Evolutionary conservation across 2,888 invertebrate species (phyloP), one percentile per base, ranked within the genome.

Genomic region (Caenorhabditis plicata): DNA sequence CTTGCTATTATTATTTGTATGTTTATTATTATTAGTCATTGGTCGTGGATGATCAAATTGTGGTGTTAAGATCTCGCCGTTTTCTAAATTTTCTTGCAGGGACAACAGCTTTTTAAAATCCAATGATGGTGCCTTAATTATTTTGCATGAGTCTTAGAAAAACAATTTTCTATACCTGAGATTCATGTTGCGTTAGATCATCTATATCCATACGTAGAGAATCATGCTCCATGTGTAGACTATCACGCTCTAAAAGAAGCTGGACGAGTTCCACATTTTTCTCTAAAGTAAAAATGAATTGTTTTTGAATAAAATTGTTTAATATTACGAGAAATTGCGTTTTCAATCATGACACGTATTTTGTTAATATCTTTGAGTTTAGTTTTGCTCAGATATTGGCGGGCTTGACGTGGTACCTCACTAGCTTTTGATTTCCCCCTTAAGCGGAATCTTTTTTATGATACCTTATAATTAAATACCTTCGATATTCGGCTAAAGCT

Each of bases 191-290:
- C 36, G 92, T 92, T 73, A 93, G 87, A 84, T 95, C 94, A 84
- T 95, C 94, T 77, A 95, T 92, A 81, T 95, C 94, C 31, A 94
- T 92, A 69, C 94, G 86, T 89, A 93, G 92, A 33, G 94, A 92
- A 83, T 96, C 95, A 83, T 95, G 93, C 68, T 91, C 90, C 92
- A 95, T 94, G 84, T 94, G 93, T 42, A 94, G 85, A 83, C 94
- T 93, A 84, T 96, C 95, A 68, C 94, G 86, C 78, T 90, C 90
- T 86, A 94, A 88, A 75, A 95, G 84, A 82, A 90, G 87, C 82
- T 89, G 88, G 51, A 95, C 93, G 72, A 95, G 85, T 52, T 88
- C 87, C 82, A 92, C 91, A 84, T 95, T 96, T 69, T 94, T 85
- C 42, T 87, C 88, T 85, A 73, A 45, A 81, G 79, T 45, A 19